phyloP scores from a whole-genome alignment of 2,797 vertebrate genomes.

The Cirrhinus molitorella region DNA sequence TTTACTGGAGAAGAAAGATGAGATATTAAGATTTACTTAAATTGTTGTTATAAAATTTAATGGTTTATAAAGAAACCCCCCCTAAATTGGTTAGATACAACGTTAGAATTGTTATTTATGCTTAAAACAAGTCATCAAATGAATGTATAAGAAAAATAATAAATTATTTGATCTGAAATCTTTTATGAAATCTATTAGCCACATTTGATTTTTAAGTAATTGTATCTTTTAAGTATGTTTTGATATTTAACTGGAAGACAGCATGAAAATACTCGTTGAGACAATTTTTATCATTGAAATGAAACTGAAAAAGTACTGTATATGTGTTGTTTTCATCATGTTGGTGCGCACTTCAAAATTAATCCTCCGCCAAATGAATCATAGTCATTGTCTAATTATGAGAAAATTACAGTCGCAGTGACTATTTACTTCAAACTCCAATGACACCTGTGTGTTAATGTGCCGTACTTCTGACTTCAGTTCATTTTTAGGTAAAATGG shows the following conservation, averaged over 20 bases:
- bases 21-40: neutral
- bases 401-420: conserved; percentile 14
- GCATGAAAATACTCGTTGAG: neutral
- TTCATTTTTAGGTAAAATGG: conserved; percentile 54
- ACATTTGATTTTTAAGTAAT: neutral
- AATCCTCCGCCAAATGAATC: conserved; percentile 13
- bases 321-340: neutral
- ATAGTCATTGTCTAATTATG: conserved; percentile 25
- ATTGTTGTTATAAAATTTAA: neutral
- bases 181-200: neutral
- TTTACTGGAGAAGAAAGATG: neutral
- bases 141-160: neutral
- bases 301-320: no score
- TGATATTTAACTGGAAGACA: neutral
- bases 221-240: neutral
- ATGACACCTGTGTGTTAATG: conserved; percentile 34
- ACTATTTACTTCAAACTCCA: neutral
- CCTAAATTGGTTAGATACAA: neutral
- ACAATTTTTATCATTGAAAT: neutral
- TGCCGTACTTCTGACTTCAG: conserved; percentile 20
- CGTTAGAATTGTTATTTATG: neutral
- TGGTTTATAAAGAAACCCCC: neutral
- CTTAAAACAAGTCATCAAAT: neutral
- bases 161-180: neutral
- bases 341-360: neutral